phyloP scores from a whole-genome alignment of 1,140 invertebrate genomes.

The Macrostomum lignano region DNA sequence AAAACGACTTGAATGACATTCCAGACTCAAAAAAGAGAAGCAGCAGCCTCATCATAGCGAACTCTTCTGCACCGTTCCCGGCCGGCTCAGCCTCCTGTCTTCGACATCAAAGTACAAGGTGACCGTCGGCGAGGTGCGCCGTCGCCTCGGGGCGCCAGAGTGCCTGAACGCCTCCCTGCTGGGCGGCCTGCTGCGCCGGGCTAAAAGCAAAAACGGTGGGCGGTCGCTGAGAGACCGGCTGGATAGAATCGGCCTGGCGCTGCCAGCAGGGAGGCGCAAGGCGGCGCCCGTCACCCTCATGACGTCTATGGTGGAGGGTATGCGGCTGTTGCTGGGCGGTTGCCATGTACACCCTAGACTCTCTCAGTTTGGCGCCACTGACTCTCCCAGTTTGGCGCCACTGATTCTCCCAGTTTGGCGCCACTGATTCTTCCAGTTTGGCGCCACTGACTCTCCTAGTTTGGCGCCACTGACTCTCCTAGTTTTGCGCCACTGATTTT shows the following conservation, averaged over 20 bases:
- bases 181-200: conserved; percentile 80
- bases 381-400: too few species aligned
- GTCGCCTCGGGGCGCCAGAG: conserved; percentile 80
- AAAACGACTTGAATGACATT: too few species aligned
- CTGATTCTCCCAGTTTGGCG: too few species aligned
- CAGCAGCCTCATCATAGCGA: too few species aligned
- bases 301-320: conserved; percentile 90
- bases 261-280: conserved; percentile 88
- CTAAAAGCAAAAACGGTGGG: conserved; percentile 97
- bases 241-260: conserved; percentile 86
- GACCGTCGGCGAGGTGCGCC: conserved; percentile 88
- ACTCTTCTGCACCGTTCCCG: conserved; percentile 41
- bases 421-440: too few species aligned
- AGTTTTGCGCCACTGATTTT: too few species aligned
- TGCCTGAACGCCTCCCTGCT: conserved; percentile 91
- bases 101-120: conserved; percentile 99
- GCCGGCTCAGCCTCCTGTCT: conserved; percentile 69
- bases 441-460: too few species aligned
- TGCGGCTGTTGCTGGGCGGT: too few species aligned
- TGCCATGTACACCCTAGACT: too few species aligned
- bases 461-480: too few species aligned
- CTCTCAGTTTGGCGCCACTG: too few species aligned
- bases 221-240: conserved; percentile 74
- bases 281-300: conserved; percentile 89
- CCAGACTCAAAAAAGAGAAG: too few species aligned